phyloP scores from a whole-genome alignment of 2,888 invertebrate genomes.

The Dryomyza anilis region DNA sequence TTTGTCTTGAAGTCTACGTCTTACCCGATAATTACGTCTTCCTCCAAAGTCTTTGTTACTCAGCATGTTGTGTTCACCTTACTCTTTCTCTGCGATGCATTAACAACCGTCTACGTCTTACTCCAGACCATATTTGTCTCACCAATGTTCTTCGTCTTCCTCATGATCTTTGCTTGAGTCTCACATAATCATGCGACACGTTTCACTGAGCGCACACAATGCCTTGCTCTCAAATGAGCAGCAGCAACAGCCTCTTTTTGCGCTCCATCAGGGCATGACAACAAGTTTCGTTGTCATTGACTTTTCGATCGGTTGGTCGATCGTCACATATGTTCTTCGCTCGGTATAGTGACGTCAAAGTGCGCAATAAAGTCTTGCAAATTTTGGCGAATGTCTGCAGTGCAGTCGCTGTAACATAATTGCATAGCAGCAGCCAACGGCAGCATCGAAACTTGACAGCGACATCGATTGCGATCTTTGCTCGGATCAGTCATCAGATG shows the following conservation, averaged over 20 bases:
- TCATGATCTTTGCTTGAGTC: background rate
- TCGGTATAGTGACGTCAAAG: background rate
- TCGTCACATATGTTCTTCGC: background rate
- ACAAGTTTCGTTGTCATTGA: too few relatives aligned
- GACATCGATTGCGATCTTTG: conserved; percentile 22
- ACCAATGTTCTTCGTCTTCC: background rate
- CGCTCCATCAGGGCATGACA: conserved; percentile 1
- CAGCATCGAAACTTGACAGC: conserved; percentile 22
- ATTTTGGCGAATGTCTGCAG: background rate
- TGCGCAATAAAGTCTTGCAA: background rate
- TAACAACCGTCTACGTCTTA: too few relatives aligned
- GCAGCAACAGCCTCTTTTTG: background rate
- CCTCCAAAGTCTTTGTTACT: too few relatives aligned
- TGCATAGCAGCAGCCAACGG: background rate
- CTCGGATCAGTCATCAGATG: conserved; percentile 1
- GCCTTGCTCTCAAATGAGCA: conserved; percentile 15
- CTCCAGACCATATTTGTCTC: too few relatives aligned
- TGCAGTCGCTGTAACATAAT: background rate
- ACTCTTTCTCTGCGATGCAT: too few relatives aligned
- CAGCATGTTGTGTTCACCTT: too few relatives aligned
- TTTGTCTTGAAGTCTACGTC: too few relatives aligned
- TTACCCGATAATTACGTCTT: too few relatives aligned
- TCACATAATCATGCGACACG: conserved; percentile 29
- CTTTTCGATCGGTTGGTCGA: too few relatives aligned
- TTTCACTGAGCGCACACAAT: conserved; percentile 25